Evolutionary conservation across 2,888 invertebrate species (phyloP), one percentile per base, ranked within the genome.

Genomic region (Clunio marinus): DNA sequence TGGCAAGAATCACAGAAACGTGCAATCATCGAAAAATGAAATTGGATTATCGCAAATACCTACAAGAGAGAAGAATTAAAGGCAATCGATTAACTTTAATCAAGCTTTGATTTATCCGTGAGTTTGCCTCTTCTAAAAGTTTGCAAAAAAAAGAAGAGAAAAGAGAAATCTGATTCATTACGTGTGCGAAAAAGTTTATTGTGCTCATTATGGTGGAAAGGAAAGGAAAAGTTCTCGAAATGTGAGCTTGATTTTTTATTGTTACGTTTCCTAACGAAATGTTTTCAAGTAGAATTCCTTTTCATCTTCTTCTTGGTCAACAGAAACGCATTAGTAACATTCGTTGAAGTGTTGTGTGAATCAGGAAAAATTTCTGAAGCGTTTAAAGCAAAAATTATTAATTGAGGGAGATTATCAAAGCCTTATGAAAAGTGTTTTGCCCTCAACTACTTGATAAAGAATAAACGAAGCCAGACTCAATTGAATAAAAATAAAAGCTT

Each of bases 31-130:
- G 41, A 5, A 5, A n/a, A 15, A 3, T 10, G 41, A 41, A 22
- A 55, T 59, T 59, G 28, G 59, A 59, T 59, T 59, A 59, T 28
- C 59, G 32, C 20, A 51, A 13, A 57, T 57, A 15, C 55, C 24
- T 24, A 15, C 24, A 10, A 5, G n/a, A 41, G 15, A 17, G 17
- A 8, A 51, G 51, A 51, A 51, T 20, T 51, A 20, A 51, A 51
- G 22, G 51, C 51, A 51, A 58, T 60, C 60, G 60, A 60, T 41
- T 41, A 60, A 60, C 60, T 60, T 60, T 60, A 60, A 60, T 60
- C 60, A 60, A 41, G 37, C 17, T 58, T 2, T 15, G 2, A 45
- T 45, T 45, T 45, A 15, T 45, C 28, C n/a, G 1, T 59, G 59
- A 59, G 17, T 55, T n/a, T n/a, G n/a, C n/a, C n/a, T 55, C 24